Evolutionary conservation across 2,888 invertebrate species (phyloP).

Genomic region (Polymixis lichenea): DNA sequence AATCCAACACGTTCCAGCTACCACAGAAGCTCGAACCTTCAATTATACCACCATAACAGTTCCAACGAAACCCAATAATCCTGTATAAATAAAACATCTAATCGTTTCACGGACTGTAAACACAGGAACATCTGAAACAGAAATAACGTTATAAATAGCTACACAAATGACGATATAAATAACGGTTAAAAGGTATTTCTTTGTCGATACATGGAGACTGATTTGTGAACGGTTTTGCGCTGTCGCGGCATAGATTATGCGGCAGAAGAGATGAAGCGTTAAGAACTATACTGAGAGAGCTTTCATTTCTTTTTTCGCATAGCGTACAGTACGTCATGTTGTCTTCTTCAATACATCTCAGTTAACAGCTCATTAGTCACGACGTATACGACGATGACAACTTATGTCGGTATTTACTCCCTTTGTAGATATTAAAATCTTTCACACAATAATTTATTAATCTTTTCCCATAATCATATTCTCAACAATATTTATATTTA

Average conservation of each 20-base stretch:
- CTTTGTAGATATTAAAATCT: not conserved
- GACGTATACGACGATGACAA: too few relatives aligned
- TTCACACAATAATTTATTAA: not conserved
- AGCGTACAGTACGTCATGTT: not conserved
- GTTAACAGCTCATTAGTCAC: not conserved
- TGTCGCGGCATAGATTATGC: slow-evolving; percentile 53
- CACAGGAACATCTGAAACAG: slow-evolving; percentile 62
- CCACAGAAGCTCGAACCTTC: slow-evolving; percentile 42
- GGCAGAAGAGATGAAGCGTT: slow-evolving; percentile 14
- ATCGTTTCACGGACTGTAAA: slow-evolving; percentile 62
- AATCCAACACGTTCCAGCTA: slow-evolving; percentile 46
- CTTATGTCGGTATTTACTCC: too few relatives aligned
- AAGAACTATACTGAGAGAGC: not conserved
- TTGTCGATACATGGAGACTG: slow-evolving; percentile 86
- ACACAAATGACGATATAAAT: slow-evolving; percentile 87
- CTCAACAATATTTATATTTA: not conserved
- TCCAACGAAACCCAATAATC: slow-evolving; percentile 59
- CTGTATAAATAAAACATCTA: slow-evolving; percentile 57
- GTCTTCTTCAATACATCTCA: not conserved
- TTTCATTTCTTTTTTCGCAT: not conserved
- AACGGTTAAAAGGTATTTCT: slow-evolving; percentile 82
- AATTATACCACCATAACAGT: slow-evolving; percentile 59
- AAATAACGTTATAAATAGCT: slow-evolving; percentile 85
- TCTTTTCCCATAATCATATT: not conserved
- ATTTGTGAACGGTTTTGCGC: slow-evolving; percentile 83